These are phyloP conservation scores for Polyergus mexicanus DNA, from an alignment of 1,140 invertebrate genomes.

Conservation along the genomic window DNA sequence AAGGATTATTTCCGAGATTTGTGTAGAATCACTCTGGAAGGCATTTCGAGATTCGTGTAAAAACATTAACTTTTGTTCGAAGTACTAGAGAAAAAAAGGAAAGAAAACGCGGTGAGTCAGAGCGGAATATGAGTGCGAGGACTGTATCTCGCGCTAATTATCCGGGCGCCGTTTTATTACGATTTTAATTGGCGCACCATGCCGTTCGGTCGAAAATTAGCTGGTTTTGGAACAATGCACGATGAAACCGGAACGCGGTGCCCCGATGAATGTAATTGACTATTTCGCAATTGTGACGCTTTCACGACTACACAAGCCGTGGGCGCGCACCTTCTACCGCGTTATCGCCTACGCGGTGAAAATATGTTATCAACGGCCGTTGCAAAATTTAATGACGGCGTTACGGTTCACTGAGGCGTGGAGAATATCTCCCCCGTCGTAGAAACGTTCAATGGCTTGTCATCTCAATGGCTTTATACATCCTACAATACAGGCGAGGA, in stretches of 20 bases:
- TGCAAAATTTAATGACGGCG: conserved; percentile 66
- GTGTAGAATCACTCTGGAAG: neutral
- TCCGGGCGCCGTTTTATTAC: conserved; percentile 51
- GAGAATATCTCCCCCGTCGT: conserved; percentile 51
- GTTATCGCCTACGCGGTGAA: conserved; percentile 73
- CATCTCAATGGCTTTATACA: conserved; percentile 29
- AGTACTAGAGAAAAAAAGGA: conserved; percentile 38
- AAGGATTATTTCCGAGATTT: conserved; percentile 36
- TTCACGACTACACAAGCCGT: conserved; percentile 63
- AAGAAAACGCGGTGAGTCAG: neutral
- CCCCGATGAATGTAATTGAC: conserved; percentile 64
- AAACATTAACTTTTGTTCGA: conserved; percentile 22
- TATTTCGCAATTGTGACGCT: conserved; percentile 73
- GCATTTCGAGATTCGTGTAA: neutral
- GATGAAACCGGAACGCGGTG: conserved; percentile 45
- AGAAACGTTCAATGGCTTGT: conserved; percentile 61
- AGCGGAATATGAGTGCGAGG: conserved; percentile 3
- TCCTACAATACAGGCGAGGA: conserved; percentile 36
- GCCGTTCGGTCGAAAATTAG: conserved; percentile 27
- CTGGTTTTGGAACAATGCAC: conserved; percentile 60
- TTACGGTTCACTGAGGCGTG: conserved; percentile 53
- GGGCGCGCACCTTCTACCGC: conserved; percentile 46
- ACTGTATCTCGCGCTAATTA: conserved; percentile 63
- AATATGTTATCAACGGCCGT: conserved; percentile 72
- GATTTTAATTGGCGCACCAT: conserved; percentile 67